Percentiles rank a stretch among this genome's conserved stretches.
Conservation (phyloP, 2,797 vertebrate genomes). For the Rhinella marina region DNA sequence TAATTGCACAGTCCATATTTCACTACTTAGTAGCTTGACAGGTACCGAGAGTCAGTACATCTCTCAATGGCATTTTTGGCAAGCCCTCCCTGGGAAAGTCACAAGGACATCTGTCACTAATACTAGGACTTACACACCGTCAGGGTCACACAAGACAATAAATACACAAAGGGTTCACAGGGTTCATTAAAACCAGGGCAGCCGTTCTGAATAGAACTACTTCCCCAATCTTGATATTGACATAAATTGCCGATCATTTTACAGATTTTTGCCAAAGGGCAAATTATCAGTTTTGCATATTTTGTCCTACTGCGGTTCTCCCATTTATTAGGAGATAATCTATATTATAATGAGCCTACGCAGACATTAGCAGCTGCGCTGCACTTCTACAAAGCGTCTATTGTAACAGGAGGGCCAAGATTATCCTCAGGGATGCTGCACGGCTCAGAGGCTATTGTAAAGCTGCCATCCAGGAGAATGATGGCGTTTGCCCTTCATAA, state of each 20-base stretch:
- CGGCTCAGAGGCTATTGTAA: slow-evolving; percentile 58
- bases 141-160: slow-evolving; percentile 31
- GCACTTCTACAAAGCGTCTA: slow-evolving; percentile 45
- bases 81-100: slow-evolving; percentile 31
- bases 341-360: slow-evolving; percentile 59
- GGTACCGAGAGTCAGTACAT: slow-evolving; percentile 28
- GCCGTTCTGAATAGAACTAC: neutral
- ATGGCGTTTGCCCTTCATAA: slow-evolving; percentile 56
- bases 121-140: neutral
- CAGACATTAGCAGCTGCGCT: slow-evolving; percentile 54
- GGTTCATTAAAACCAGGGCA: slow-evolving; percentile 2
- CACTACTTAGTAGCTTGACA: slow-evolving; percentile 32
- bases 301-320: slow-evolving; percentile 27
- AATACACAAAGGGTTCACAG: slow-evolving; percentile 17
- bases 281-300: slow-evolving; percentile 23
- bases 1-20: slow-evolving; percentile 42
- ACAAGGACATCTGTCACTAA: slow-evolving; percentile 55
- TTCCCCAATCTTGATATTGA: neutral
- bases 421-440: slow-evolving; percentile 53
- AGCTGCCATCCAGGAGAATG: slow-evolving; percentile 58
- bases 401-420: slow-evolving; percentile 49
- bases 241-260: neutral
- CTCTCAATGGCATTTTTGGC: slow-evolving; percentile 36
- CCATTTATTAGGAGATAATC: slow-evolving; percentile 42
- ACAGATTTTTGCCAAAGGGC: slow-evolving; percentile 8